phyloP scores from a whole-genome alignment of 2,113 vertebrate genomes.

The Amphiprion percula region DNA sequence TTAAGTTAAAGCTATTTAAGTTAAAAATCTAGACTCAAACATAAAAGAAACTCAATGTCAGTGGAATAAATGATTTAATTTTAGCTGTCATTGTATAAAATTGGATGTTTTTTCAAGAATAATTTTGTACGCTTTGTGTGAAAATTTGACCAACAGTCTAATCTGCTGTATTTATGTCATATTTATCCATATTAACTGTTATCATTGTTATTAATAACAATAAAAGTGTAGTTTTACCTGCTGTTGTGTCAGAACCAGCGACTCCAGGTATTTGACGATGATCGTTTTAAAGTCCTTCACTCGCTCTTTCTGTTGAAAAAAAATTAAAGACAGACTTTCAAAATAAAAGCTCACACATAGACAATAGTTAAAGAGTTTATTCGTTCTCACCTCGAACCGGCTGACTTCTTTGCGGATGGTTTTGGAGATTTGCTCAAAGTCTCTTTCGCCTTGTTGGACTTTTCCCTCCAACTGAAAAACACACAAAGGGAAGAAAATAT shows the following conservation, averaged over 20 bases:
- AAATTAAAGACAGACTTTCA: not conserved
- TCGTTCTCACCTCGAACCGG: conserved; percentile 92
- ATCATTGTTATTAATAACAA: no score
- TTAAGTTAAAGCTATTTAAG: no score
- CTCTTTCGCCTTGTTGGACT: conserved; percentile 96
- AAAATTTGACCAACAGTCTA: no score
- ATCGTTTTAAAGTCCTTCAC: conserved; percentile 98
- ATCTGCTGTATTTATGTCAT: no score
- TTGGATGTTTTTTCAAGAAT: no score
- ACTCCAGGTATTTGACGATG: conserved; percentile 97
- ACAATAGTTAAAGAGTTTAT: not conserved
- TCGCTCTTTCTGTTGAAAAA: conserved; percentile 90
- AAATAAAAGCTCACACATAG: no score
- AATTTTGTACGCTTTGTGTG: no score
- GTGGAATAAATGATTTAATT: no score
- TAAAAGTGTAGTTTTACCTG: conserved; percentile 85
- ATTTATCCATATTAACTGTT: no score
- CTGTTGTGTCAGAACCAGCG: conserved; percentile 96
- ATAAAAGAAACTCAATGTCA: no score
- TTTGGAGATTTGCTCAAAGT: conserved; percentile 99
- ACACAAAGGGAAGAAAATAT: not conserved
- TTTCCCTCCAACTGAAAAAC: conserved; percentile 93
- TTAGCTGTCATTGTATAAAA: no score
- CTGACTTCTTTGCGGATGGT: conserved; percentile 96
- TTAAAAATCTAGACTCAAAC: no score